These are phyloP conservation scores for Whitmania pigra DNA, from an alignment of 1,140 invertebrate genomes.

Conservation along the genomic window DNA sequence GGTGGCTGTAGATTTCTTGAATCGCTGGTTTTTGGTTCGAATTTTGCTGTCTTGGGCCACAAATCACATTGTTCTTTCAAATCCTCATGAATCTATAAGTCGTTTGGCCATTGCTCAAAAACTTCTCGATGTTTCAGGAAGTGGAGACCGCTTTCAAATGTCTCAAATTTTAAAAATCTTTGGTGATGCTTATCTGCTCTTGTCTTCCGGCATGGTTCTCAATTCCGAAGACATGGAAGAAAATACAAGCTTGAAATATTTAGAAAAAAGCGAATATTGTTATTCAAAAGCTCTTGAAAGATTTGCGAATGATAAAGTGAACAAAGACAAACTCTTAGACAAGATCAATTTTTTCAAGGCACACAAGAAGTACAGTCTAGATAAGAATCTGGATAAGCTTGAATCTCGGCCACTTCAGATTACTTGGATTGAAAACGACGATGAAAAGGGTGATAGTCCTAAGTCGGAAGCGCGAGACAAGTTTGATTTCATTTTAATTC, in stretches of 20 bases:
- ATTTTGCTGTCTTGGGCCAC: neutral
- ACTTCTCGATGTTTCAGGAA: slow-evolving; percentile 1
- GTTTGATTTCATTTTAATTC: neutral
- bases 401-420: neutral
- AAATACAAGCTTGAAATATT: neutral
- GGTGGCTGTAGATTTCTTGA: slow-evolving; percentile 12
- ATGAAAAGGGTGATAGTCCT: neutral
- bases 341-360: neutral
- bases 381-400: neutral
- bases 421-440: neutral
- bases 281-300: neutral
- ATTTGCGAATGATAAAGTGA: neutral
- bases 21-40: slow-evolving; percentile 14
- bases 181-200: neutral
- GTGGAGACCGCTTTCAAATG: neutral
- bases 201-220: neutral
- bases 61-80: neutral
- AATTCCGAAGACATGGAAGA: neutral
- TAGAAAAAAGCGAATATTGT: neutral
- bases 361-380: neutral
- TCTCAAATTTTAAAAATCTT: slow-evolving; percentile 1
- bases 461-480: neutral
- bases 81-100: neutral
- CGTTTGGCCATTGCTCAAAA: neutral
- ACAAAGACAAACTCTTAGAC: neutral